Conservation (phyloP, 2,113 vertebrate species). For the Plecturocebus donacophilus region DNA sequence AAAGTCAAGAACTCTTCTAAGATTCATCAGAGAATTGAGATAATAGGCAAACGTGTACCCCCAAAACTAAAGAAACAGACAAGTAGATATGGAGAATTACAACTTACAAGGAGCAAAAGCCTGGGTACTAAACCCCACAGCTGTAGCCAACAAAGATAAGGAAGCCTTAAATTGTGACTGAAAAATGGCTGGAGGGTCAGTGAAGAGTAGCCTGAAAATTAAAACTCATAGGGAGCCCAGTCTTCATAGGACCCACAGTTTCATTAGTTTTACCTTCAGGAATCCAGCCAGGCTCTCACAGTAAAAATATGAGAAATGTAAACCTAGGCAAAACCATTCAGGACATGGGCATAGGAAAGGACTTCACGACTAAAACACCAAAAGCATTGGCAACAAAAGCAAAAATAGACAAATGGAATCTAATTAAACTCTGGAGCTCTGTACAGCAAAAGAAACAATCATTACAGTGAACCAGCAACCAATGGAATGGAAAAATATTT, state of each 20-base stretch:
- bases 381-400: too few species aligned
- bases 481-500: too few species aligned
- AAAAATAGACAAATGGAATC: too few species aligned
- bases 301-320: neutral
- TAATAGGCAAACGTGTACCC: neutral
- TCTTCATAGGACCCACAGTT: neutral
- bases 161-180: neutral
- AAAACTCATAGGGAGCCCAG: neutral
- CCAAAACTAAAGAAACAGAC: rapidly evolving
- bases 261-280: neutral
- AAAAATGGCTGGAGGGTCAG: neutral
- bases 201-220: neutral
- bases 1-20: neutral
- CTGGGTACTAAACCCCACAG: neutral
- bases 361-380: too few species aligned
- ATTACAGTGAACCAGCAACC: too few species aligned
- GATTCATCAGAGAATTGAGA: neutral
- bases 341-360: too few species aligned
- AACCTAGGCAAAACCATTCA: too few species aligned
- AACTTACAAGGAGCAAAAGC: neutral
- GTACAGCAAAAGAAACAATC: too few species aligned
- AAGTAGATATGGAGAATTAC: neutral
- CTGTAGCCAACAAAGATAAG: neutral
- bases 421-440: too few species aligned
- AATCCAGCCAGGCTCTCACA: neutral